phyloP scores from a whole-genome alignment of 2,113 vertebrate genomes.

The Cygnus atratus region DNA sequence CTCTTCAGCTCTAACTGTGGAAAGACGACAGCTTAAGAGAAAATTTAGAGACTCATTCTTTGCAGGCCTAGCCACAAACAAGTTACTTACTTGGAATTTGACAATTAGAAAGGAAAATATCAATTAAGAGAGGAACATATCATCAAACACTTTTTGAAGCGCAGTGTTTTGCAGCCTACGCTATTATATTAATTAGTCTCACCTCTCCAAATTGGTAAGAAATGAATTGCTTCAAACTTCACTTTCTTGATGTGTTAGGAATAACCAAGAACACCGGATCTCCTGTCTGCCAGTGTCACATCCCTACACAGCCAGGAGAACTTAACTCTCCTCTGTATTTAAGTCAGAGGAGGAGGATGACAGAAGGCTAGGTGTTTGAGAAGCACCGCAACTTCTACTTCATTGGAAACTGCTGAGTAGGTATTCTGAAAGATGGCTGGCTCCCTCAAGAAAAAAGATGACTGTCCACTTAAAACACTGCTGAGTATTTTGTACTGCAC shows the following conservation, averaged over 20 bases:
- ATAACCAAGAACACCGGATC: neutral
- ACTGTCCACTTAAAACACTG: neutral
- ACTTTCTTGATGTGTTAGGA: fast-evolving
- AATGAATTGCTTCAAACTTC: neutral
- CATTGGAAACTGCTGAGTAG: neutral
- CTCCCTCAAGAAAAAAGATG: neutral
- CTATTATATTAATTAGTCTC: neutral
- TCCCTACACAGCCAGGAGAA: neutral
- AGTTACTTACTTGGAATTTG: neutral
- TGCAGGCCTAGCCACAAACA: neutral
- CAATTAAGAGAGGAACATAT: neutral
- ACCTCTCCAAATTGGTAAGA: neutral
- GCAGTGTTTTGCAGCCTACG: neutral
- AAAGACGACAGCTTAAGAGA: slow-evolving; percentile 29
- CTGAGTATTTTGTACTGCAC: neutral
- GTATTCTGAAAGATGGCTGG: neutral
- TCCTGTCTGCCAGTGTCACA: neutral
- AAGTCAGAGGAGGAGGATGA: neutral
- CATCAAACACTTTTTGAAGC: neutral
- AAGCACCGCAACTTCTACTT: neutral
- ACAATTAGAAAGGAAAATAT: neutral
- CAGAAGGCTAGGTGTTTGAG: neutral
- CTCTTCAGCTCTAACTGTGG: slow-evolving; percentile 87
- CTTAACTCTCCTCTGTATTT: neutral
- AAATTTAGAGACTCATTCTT: neutral